Percentiles rank a stretch among this genome's conserved stretches.
These are phyloP conservation scores for Drosophila virilis DNA, from an alignment of 1,140 invertebrate genomes.

Conservation along the genomic window DNA sequence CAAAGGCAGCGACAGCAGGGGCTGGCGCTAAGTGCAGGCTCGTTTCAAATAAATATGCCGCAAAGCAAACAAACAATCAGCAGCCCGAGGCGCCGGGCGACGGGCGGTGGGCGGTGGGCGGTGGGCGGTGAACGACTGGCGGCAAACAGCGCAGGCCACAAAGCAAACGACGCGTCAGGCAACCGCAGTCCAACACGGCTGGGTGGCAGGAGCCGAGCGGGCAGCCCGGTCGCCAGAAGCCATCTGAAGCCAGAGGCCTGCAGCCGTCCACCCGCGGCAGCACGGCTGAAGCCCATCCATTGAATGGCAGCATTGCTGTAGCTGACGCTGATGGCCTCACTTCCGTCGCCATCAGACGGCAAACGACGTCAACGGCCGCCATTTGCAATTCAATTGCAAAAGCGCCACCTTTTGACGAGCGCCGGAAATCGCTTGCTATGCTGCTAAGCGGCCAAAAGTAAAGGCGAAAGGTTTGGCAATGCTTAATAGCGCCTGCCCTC, in stretches of 20 bases:
- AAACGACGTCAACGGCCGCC: slow-evolving; percentile 63
- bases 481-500: slow-evolving; percentile 21
- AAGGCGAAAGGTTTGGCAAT: slow-evolving; percentile 57
- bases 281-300: slow-evolving; percentile 41
- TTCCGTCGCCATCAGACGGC: slow-evolving; percentile 61
- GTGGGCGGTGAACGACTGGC: not conserved
- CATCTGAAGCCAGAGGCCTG: slow-evolving; percentile 9
- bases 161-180: slow-evolving; percentile 74
- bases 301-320: slow-evolving; percentile 50
- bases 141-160: slow-evolving; percentile 37
- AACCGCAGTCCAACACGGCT: slow-evolving; percentile 63
- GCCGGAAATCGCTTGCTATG: slow-evolving; percentile 80
- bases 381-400: slow-evolving; percentile 80
- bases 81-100: slow-evolving; percentile 14
- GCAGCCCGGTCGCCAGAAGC: slow-evolving; percentile 1
- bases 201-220: not conserved
- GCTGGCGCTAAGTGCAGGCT: slow-evolving; percentile 72
- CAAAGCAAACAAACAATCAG: slow-evolving; percentile 79
- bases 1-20: not conserved
- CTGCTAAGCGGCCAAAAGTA: slow-evolving; percentile 54
- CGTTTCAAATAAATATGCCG: slow-evolving; percentile 81
- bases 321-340: slow-evolving; percentile 68
- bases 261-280: slow-evolving; percentile 16
- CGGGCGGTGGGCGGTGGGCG: not conserved
- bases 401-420: slow-evolving; percentile 74